phyloP scores from a whole-genome alignment of 2,797 vertebrate species.

The Sitta carolinensis region DNA sequence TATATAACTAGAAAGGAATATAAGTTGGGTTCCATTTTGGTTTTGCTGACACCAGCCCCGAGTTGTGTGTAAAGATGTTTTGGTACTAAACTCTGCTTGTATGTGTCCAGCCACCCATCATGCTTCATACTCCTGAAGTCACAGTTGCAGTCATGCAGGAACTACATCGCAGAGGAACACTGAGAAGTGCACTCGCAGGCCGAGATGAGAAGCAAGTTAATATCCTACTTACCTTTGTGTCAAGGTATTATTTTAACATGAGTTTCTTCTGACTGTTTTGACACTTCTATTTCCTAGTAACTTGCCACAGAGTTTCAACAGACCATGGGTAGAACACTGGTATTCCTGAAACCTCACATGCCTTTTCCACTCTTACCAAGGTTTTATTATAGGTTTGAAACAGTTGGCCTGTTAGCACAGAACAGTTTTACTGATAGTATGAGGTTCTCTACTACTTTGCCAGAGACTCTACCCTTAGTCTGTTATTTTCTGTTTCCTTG shows the following conservation, averaged over 20 bases:
- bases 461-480: background rate
- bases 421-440: background rate
- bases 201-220: conserved; percentile 87
- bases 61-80: background rate
- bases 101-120: conserved; percentile 72
- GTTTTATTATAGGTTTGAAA: background rate
- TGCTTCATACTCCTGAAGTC: conserved; percentile 84
- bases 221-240: conserved; percentile 86
- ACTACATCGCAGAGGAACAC: conserved; percentile 90
- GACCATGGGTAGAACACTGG: accelerated
- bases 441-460: background rate
- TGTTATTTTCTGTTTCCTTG: background rate
- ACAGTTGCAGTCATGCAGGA: conserved; percentile 92
- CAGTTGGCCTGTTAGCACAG: background rate
- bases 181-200: conserved; percentile 93
- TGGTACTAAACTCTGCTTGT: background rate
- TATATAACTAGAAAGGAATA: background rate
- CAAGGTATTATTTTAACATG: conserved; percentile 78
- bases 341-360: background rate
- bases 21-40: background rate
- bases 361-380: background rate
- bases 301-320: background rate
- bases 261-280: background rate
- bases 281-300: background rate
- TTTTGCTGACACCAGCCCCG: background rate